Conservation (phyloP, 2,797 vertebrate genomes). For the Chelonia mydas region DNA sequence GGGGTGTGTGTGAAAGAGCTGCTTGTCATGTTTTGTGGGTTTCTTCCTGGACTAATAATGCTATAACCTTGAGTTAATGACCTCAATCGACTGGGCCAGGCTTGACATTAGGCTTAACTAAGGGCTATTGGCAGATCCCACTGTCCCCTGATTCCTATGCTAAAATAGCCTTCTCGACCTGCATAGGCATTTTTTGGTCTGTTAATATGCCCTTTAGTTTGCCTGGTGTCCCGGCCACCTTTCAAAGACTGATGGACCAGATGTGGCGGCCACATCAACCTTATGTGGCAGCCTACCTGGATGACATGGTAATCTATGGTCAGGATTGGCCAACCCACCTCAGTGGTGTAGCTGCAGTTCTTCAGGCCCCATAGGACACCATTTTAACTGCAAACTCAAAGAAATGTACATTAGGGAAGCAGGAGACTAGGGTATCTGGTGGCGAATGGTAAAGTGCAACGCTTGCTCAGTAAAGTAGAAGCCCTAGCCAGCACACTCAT, state of each 20-base stretch:
- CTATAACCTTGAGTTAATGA: background rate
- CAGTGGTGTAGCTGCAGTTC: background rate
- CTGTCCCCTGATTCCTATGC: background rate
- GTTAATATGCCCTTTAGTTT: background rate
- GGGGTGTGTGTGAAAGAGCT: background rate
- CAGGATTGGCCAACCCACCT: background rate
- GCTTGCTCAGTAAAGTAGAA: too few species aligned
- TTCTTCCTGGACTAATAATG: background rate
- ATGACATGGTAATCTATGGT: background rate
- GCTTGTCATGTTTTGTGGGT: background rate
- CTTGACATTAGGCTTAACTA: background rate
- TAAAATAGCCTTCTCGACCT: background rate
- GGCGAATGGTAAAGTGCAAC: too few species aligned
- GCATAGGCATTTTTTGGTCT: background rate
- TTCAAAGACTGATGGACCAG: background rate
- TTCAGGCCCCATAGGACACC: background rate
- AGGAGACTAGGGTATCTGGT: background rate
- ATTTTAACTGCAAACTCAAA: background rate
- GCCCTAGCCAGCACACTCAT: too few species aligned
- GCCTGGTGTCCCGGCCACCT: background rate
- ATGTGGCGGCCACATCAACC: background rate
- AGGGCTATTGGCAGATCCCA: background rate
- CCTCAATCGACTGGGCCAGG: background rate
- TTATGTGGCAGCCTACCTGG: background rate
- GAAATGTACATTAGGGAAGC: background rate